Conservation (phyloP, 2,113 vertebrate species). For the Meles meles region DNA sequence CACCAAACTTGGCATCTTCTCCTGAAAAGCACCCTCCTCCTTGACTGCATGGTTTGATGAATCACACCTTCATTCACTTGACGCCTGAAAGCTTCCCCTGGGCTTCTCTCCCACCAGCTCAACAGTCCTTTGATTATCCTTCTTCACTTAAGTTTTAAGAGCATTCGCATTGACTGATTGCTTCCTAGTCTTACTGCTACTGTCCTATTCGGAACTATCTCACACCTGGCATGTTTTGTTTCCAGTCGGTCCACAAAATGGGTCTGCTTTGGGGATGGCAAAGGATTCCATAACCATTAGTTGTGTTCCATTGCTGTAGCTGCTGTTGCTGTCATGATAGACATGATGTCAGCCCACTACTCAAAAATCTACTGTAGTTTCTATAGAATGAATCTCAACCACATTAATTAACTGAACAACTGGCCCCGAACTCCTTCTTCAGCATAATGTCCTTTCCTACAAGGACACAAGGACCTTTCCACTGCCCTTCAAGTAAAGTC, state of each 20-base stretch:
- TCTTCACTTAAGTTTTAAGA: neutral
- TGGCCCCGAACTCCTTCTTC: neutral
- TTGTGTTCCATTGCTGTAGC: neutral
- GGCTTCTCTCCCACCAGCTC: neutral
- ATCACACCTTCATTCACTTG: neutral
- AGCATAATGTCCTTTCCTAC: neutral
- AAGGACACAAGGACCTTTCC: too few species aligned
- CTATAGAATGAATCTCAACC: neutral
- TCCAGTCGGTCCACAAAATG: neutral
- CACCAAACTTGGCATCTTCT: neutral
- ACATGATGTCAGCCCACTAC: neutral
- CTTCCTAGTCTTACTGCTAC: neutral
- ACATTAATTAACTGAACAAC: neutral
- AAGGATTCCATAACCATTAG: too few species aligned
- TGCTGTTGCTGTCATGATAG: neutral
- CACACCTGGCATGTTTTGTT: neutral
- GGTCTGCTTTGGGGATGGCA: neutral
- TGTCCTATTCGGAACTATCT: neutral
- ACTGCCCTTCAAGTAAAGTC: neutral
- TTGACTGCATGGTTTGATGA: neutral
- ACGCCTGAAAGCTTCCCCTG: neutral
- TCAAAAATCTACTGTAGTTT: neutral
- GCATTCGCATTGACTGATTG: neutral
- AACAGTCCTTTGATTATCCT: neutral
- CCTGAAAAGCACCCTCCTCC: neutral